A percentile compares a stretch with the other conserved stretches of the same genome.
Conservation (phyloP, 2,888 invertebrate genomes). For the Eilema griseolum region DNA sequence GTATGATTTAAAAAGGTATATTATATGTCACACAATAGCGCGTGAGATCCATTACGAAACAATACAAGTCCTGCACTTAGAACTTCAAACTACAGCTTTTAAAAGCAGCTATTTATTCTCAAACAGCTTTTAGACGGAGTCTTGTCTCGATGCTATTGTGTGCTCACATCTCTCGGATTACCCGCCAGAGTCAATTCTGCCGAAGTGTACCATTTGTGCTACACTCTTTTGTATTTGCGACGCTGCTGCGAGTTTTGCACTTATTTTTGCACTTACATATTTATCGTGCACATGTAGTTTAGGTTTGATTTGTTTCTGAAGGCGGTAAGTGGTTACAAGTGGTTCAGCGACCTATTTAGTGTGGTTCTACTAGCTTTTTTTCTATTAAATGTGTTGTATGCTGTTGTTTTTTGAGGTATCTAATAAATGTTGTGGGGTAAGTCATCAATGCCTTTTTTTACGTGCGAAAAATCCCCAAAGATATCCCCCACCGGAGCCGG, state of each 20-base stretch:
- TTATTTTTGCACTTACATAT: conserved; percentile 21
- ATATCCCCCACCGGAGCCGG: too few relatives aligned
- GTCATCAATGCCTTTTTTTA: too few relatives aligned
- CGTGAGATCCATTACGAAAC: conserved; percentile 22
- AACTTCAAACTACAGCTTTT: conserved; percentile 47
- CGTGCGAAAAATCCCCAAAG: too few relatives aligned
- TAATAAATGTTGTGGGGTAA: not conserved
- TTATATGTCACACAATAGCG: not conserved
- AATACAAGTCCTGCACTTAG: conserved; percentile 37
- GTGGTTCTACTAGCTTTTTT: not conserved
- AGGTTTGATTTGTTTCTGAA: conserved; percentile 8
- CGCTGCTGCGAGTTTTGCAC: conserved; percentile 17
- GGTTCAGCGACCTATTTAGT: not conserved
- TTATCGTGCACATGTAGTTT: conserved; percentile 18
- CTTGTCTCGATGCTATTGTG: conserved; percentile 43
- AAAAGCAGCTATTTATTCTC: conserved; percentile 53
- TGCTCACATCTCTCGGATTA: conserved; percentile 52
- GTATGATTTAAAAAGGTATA: not conserved
- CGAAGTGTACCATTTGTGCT: conserved; percentile 30
- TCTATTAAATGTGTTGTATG: not conserved
- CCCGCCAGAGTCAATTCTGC: conserved; percentile 45
- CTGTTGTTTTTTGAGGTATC: not conserved
- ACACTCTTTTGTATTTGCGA: conserved; percentile 29
- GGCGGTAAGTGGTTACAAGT: conserved; percentile 7
- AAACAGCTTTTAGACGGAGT: conserved; percentile 51